Conservation (phyloP, 2,888 invertebrate species). For the Trachelus iudaicus region DNA sequence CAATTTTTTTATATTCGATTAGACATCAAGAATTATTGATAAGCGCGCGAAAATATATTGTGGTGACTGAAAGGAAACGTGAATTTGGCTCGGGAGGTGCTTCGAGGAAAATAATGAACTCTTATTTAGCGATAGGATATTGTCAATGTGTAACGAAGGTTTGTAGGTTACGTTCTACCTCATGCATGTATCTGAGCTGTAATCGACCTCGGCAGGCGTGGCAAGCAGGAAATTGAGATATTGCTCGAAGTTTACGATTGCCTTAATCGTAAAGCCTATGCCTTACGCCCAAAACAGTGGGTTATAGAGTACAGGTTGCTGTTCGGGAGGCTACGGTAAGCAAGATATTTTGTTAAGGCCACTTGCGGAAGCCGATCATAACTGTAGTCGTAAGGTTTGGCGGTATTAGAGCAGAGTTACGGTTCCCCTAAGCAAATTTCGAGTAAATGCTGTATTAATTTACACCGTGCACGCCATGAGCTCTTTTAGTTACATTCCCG, state of each 20-base stretch:
- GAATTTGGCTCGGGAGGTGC: background rate
- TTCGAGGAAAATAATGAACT: background rate
- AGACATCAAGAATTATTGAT: background rate
- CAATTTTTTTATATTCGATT: background rate
- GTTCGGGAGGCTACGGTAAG: background rate
- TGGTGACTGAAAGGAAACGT: background rate
- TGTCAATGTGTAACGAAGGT: background rate
- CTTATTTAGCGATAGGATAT: background rate
- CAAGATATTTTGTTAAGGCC: background rate
- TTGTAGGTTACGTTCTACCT: background rate
- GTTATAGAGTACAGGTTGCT: background rate
- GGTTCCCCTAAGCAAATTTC: constrained; percentile 23
- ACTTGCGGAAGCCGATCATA: constrained; percentile 2
- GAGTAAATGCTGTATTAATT: constrained; percentile 30
- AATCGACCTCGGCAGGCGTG: background rate
- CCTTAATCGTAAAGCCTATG: constrained; percentile 36
- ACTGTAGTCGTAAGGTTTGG: background rate
- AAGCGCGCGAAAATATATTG: background rate
- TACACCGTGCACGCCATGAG: background rate
- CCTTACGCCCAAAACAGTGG: background rate
- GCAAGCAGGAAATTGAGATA: background rate
- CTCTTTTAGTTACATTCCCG: background rate
- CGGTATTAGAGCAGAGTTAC: background rate
- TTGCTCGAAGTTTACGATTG: constrained; percentile 40
- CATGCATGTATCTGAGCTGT: background rate